Base-by-base conservation (phyloP, 2,113 vertebrate genomes). In the Nestor notabilis region DNA sequence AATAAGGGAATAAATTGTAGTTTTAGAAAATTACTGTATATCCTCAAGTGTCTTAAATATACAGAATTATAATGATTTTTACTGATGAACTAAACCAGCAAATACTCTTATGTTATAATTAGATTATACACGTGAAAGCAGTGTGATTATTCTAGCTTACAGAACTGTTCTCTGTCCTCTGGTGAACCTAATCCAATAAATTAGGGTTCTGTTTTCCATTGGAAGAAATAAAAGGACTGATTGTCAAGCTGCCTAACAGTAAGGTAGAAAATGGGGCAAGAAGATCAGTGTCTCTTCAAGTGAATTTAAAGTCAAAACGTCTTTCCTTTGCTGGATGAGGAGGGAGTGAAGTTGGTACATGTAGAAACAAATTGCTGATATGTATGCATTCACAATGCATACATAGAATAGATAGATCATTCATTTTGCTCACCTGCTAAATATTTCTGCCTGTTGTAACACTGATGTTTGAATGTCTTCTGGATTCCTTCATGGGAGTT, bases 131-230 rank as follows among this genome's bases (percentile, higher is more conserved):
- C 82, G 75, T 91, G 96, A 95, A 88, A 95, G 94, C 60, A 68
- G 29, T 66, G 74, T 97, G 83, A 91, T 95, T 77, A 50, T 91
- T 95, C 61, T 95, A 56, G 83, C 89, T 84, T 71, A 72, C 74
- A 53, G 89, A 96, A 87, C 94, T 93, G 83, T 95, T 83, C 19
- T 68, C 60, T 97, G 97, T 97, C 97, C 97, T 98, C 89, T 91
- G 91, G 84, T 97, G 98, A 98, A 97, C 97, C 70, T 74, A 90
- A 89, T 91, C 95, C 70, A 65, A 94, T 97, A 97, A 96, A 96
- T 96, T 96, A 97, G 76, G 94, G 93, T 93, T 87, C 93, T 94
- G 83, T 95, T 97, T 97, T 96, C 94, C 93, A 97, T 87, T 94
- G 87, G 95, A 95, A 95, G 96, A 96, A 97, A 81, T 98, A 96